Conservation (phyloP, 2,888 invertebrate genomes). For the Caenorhabditis sp. region DNA sequence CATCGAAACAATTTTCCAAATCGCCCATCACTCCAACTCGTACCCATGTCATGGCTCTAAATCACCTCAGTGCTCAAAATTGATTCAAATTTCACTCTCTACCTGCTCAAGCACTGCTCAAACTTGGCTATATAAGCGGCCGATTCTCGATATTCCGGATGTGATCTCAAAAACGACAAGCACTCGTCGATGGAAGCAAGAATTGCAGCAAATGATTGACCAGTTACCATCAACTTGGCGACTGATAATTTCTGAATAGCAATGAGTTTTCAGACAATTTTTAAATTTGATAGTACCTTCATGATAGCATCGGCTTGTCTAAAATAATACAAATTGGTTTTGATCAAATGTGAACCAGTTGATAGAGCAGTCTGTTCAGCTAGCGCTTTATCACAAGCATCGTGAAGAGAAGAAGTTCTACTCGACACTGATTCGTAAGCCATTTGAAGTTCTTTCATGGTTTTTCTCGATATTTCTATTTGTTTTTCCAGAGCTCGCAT, state of each 20-base stretch:
- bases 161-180: constrained; percentile 56
- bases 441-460: constrained; percentile 54
- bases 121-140: constrained; percentile 60
- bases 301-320: constrained; percentile 68
- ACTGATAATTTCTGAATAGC: constrained; percentile 64
- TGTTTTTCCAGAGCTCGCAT: constrained; percentile 40
- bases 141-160: constrained; percentile 66
- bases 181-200: constrained; percentile 68
- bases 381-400: constrained; percentile 68
- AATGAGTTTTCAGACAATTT: too few species aligned
- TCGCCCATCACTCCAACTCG: constrained; percentile 64
- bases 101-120: constrained; percentile 69
- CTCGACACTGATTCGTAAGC: constrained; percentile 64
- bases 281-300: too few species aligned
- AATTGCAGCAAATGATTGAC: constrained; percentile 67
- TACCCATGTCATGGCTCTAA: constrained; percentile 67
- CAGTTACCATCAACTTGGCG: constrained; percentile 61
- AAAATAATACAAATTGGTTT: constrained; percentile 69
- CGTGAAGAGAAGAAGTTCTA: constrained; percentile 67
- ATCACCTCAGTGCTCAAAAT: not conserved
- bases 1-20: constrained; percentile 59
- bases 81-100: not conserved
- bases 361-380: constrained; percentile 68
- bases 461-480: constrained; percentile 50
- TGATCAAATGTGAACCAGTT: constrained; percentile 66